Evolutionary conservation across 2,888 invertebrate genomes (phyloP), one percentile per base, ranked within the genome.

Genomic region (Oxycera nigricornis): DNA sequence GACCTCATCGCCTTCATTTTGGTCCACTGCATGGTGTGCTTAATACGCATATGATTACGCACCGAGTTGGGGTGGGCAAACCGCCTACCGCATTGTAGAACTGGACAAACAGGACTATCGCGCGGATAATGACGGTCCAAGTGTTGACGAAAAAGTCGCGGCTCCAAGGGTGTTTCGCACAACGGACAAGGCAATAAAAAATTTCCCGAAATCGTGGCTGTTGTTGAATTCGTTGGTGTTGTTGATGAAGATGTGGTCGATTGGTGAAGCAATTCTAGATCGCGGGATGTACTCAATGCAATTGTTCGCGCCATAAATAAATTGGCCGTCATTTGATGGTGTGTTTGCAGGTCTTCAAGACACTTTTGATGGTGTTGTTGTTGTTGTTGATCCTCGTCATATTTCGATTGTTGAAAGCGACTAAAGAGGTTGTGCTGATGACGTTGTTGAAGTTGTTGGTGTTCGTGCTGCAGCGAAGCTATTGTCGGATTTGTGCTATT

Each of bases 41-140:
- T 94, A 82, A 92, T 89, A 80, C 94, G 88, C 94, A 94, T 94
- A 86, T 94, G 94, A 87, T 94, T 94, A 81, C 94, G 89, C 79
- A 94, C 94, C 75, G 94, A 94, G 87, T 94, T 94, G 77, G 94
- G 94, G 86, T 94, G 94, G 77, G 92, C 90, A 85, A 94, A 94
- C 79, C 88, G 88, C 77, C 92, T 89, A 73, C 91, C 91, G 85
- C 94, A 94, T 78, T 90, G 87, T 75, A 89, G 86, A 73, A 94
- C 94, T 50, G 94, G 94, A 86, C 94, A 94, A 78, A 90, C 89
- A 78, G 92, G 92, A 83, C 92, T 92, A 87, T 94, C 94, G 81
- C 93, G 90, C 77, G 94, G 94, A 87, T 94, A 94, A 87, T 94
- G 94, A 79, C 91, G 89, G 83, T 91, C 93, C 81, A 94, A 89